Percentiles rank a stretch among this genome's conserved stretches.
Conservation (phyloP, 1,140 invertebrate genomes). For the Drosophila takahashii region DNA sequence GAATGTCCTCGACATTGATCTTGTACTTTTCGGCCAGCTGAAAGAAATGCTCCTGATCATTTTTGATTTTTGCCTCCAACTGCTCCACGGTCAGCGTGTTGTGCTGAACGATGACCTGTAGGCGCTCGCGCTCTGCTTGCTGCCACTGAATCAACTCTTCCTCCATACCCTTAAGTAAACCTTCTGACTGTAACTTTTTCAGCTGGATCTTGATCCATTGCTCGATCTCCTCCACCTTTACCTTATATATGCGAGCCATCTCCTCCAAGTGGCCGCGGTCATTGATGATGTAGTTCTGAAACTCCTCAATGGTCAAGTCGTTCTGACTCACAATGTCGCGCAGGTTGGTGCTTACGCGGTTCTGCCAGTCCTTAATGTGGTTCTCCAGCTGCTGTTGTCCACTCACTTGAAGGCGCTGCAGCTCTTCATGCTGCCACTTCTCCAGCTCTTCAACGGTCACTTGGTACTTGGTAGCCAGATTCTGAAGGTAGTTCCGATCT, state of each 20-base stretch:
- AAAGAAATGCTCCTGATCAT: conserved; percentile 74
- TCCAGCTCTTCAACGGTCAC: conserved; percentile 80
- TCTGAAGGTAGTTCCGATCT: conserved; percentile 72
- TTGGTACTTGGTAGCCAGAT: conserved; percentile 74
- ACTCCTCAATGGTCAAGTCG: conserved; percentile 77
- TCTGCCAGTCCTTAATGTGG: conserved; percentile 79
- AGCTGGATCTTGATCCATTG: conserved; percentile 75
- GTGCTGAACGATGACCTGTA: conserved; percentile 66
- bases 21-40: conserved; percentile 77
- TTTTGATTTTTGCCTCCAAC: conserved; percentile 74
- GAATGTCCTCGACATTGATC: conserved; percentile 70
- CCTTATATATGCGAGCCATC: conserved; percentile 72
- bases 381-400: conserved; percentile 68
- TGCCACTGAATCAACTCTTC: conserved; percentile 74
- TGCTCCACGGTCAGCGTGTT: conserved; percentile 73
- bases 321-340: conserved; percentile 69
- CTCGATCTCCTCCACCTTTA: conserved; percentile 76
- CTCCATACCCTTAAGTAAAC: conserved; percentile 74
- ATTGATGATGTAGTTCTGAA: conserved; percentile 68
- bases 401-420: conserved; percentile 63
- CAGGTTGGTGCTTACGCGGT: conserved; percentile 60
- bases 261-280: conserved; percentile 70
- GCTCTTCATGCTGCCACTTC: conserved; percentile 72
- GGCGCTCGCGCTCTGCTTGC: conserved; percentile 71
- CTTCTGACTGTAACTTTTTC: conserved; percentile 72